Conservation (phyloP, 1,140 invertebrate species). For the Linepithema humile region DNA sequence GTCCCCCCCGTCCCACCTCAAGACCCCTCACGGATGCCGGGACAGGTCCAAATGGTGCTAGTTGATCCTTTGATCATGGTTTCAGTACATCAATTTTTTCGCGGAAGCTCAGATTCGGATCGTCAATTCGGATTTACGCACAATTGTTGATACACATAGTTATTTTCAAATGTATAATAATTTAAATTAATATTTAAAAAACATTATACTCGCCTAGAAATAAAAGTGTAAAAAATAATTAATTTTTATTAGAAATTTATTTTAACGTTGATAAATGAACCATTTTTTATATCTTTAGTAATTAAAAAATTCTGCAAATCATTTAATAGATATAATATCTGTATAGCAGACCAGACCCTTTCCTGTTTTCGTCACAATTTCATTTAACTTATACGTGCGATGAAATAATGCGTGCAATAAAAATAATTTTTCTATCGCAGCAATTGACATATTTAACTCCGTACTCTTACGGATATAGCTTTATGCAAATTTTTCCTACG, state of each 20-base stretch:
- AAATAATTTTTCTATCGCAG: constrained; percentile 39
- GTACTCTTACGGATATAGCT: constrained; percentile 58
- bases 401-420: not conserved
- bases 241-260: not conserved
- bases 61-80: constrained; percentile 14
- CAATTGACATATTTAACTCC: constrained; percentile 51
- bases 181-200: not conserved
- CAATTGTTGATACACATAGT: not conserved
- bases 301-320: too few relatives aligned
- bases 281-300: too few relatives aligned
- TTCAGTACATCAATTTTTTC: not conserved
- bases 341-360: too few relatives aligned
- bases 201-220: not conserved
- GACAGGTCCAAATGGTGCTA: constrained; percentile 39
- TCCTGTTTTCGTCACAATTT: too few relatives aligned
- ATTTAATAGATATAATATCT: too few relatives aligned
- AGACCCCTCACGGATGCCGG: constrained; percentile 39
- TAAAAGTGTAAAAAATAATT: not conserved
- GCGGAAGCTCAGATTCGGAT: too few relatives aligned
- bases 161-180: not conserved
- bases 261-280: not conserved
- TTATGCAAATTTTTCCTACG: constrained; percentile 66
- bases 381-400: too few relatives aligned
- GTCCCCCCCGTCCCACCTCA: constrained; percentile 20
- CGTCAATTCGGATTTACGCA: not conserved